Evolutionary conservation across 1,140 invertebrate genomes (phyloP).

Genomic region (Danaus melanippus): DNA sequence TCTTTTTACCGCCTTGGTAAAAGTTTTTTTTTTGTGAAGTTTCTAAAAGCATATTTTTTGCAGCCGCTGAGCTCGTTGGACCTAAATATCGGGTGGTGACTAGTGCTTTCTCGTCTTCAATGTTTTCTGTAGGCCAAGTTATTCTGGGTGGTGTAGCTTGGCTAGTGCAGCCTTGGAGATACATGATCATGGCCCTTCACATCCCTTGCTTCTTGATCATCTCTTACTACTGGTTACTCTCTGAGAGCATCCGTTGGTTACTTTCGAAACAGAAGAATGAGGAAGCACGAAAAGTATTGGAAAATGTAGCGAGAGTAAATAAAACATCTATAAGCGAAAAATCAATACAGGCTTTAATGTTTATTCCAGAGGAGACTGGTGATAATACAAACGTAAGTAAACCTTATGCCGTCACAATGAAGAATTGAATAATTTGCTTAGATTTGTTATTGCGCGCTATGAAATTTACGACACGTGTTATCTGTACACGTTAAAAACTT

Average conservation of each 20-base stretch:
- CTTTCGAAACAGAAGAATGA: slow-evolving; percentile 78
- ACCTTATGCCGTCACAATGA: not conserved
- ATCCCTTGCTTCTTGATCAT: slow-evolving; percentile 77
- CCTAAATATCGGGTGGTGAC: slow-evolving; percentile 80
- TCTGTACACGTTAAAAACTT: too few relatives aligned
- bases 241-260: slow-evolving; percentile 82
- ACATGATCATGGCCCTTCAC: slow-evolving; percentile 77
- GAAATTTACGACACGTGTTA: too few relatives aligned
- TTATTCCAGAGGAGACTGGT: slow-evolving; percentile 18
- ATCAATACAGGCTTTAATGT: slow-evolving; percentile 62
- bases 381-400: not conserved
- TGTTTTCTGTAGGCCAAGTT: slow-evolving; percentile 81
- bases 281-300: slow-evolving; percentile 74
- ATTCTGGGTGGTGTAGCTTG: slow-evolving; percentile 79
- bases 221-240: slow-evolving; percentile 74
- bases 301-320: slow-evolving; percentile 78
- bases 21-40: not conserved
- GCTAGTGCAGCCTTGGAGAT: slow-evolving; percentile 79
- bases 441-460: too few relatives aligned
- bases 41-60: slow-evolving; percentile 22
- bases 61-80: slow-evolving; percentile 84
- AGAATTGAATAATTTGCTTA: not conserved
- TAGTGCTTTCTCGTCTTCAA: slow-evolving; percentile 78
- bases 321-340: slow-evolving; percentile 73
- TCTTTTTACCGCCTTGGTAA: not conserved